Evolutionary conservation across 2,888 invertebrate species (phyloP), one percentile per base, ranked within the genome.

Genomic region (Athetis lepigone): DNA sequence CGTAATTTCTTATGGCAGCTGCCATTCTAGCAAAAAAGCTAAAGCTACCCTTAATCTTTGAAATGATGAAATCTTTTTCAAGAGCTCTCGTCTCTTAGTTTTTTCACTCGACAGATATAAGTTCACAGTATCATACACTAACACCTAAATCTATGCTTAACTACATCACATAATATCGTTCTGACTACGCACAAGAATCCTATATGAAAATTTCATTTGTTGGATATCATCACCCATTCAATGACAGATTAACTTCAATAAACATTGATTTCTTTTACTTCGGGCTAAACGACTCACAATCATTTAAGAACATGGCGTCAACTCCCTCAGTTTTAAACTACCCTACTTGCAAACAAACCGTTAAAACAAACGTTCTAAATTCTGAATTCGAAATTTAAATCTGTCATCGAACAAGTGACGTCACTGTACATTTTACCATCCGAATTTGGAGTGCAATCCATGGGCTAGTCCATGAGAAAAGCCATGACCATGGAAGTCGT

Each of bases 101-200:
- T 4, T 33, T 33, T 13, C 11, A 33, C 13, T 33, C 3, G 13
- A 33, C 47, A 55, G 50, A 69, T 43, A 79, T 39, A 58, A 70
- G 45, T 59, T 42, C 50, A 58, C 50, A 63, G 33, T 43, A 61
- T 70, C 70, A 75, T 55, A 70, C 77, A 74, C 43, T 62, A 64
- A 77, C 66, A 75, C 65, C 61, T 77, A 79, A 77, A 69, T 43
- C 77, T 82, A 85, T 60, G 72, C 83, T 85, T 87, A 78, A 60
- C 89, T 92, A 93, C 75, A 93, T 93, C 92, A 93, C 92, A 92
- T 85, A 84, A 82, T 85, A 89, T 85, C 76, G 85, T 83, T 87
- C 81, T 88, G 89, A 90, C 89, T 90, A 85, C 80, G 71, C 81
- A 82, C 75, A 85, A 78, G 82, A 85, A 86, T 86, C 83, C 85